Evolutionary conservation across 2,888 invertebrate species (phyloP).

Genomic region (Apoderus coryli): DNA sequence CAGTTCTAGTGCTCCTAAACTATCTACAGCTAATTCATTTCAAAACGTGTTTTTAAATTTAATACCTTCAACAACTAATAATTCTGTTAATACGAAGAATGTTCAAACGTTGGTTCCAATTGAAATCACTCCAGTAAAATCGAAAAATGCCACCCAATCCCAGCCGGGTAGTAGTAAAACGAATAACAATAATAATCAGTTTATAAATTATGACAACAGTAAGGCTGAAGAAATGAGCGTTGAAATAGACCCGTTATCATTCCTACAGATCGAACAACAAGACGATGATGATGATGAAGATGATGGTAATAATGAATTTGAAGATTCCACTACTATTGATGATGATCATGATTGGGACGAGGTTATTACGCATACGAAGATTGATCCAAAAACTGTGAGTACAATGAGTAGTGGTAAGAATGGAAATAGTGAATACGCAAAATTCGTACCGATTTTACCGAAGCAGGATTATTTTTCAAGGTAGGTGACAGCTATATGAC

Average conservation of each 20-base stretch:
- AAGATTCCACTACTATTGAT: too few species aligned
- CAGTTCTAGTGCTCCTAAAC: too few species aligned
- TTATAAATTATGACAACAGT: conserved; percentile 22
- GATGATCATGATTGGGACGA: conserved; percentile 28
- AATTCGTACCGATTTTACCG: conserved; percentile 22
- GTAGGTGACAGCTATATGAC: too few species aligned
- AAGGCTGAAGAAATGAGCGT: conserved; percentile 30
- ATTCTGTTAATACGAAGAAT: conserved; percentile 22
- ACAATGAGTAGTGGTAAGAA: conserved; percentile 16
- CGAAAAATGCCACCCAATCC: conserved; percentile 5
- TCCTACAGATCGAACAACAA: conserved; percentile 21
- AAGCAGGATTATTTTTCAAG: conserved; percentile 18
- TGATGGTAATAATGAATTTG: conserved; percentile 17
- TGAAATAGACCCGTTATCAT: conserved; percentile 29
- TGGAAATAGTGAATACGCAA: conserved; percentile 17
- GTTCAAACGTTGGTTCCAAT: conserved; percentile 29
- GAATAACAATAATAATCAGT: conserved; percentile 20
- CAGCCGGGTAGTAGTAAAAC: conserved; percentile 11
- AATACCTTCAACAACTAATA: conserved; percentile 20
- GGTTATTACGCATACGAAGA: conserved; percentile 23
- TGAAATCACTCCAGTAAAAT: conserved; percentile 17
- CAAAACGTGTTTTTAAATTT: conserved; percentile 29
- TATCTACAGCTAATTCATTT: conserved; percentile 20
- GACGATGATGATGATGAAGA: conserved; percentile 18
- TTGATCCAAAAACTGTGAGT: conserved; percentile 18